These are phyloP conservation scores for Phymastichus coffea DNA, from an alignment of 1,140 invertebrate species.

Conservation along the genomic window DNA sequence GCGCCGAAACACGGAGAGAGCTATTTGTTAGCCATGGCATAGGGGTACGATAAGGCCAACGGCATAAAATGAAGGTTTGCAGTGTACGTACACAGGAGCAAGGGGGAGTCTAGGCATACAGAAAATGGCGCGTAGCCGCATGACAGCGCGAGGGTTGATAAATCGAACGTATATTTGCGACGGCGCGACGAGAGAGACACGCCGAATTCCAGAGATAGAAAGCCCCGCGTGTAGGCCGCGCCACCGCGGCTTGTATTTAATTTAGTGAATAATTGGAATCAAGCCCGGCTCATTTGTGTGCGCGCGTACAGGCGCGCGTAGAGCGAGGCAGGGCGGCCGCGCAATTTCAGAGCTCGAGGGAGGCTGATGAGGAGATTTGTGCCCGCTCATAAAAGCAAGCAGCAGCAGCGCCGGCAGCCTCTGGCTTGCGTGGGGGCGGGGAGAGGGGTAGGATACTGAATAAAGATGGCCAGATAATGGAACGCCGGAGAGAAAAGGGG, in stretches of 20 bases:
- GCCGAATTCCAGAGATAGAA: not conserved
- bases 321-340: not conserved
- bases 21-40: too few relatives aligned
- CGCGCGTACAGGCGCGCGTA: not conserved
- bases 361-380: slow-evolving; percentile 55
- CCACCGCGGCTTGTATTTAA: slow-evolving; percentile 49
- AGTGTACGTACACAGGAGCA: too few relatives aligned
- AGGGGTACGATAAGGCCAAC: too few relatives aligned
- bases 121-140: not conserved
- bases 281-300: slow-evolving; percentile 55
- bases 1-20: too few relatives aligned
- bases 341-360: slow-evolving; percentile 43
- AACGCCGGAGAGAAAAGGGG: slow-evolving; percentile 18
- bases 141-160: not conserved
- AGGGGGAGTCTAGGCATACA: too few relatives aligned
- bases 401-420: too few relatives aligned
- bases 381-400: slow-evolving; percentile 50
- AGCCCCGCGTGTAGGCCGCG: not conserved
- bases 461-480: slow-evolving; percentile 52
- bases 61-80: too few relatives aligned
- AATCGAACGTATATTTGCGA: not conserved
- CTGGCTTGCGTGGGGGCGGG: too few relatives aligned
- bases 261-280: slow-evolving; percentile 59
- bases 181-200: not conserved
- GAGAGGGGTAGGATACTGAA: slow-evolving; percentile 43